Percentiles rank a stretch among this genome's conserved stretches.
Conservation (phyloP, 2,113 vertebrate genomes). For the Hystrix brachyura region DNA sequence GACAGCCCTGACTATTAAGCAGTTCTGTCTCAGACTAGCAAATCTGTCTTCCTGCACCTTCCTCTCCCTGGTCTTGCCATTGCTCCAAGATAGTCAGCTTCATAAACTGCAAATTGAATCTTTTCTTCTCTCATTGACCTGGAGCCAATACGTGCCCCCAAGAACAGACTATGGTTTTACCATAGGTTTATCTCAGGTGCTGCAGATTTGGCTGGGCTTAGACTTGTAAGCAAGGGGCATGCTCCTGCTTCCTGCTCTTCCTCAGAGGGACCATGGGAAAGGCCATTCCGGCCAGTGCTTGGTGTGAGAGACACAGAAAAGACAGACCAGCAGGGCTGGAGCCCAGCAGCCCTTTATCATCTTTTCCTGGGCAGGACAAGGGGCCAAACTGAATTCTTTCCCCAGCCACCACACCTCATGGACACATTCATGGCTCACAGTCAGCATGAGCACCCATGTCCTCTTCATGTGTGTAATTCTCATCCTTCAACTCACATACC, state of each 20-base stretch:
- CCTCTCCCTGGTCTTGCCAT: background rate
- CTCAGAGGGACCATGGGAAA: background rate
- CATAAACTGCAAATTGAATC: background rate
- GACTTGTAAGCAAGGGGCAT: background rate
- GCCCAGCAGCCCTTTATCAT: background rate
- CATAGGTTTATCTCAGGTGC: background rate
- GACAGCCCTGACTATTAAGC: background rate
- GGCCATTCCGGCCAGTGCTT: background rate
- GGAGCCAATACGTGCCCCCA: background rate
- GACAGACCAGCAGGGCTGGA: fast-evolving
- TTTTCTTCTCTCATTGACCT: background rate
- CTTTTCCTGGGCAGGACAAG: background rate
- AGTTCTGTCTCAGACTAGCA: background rate
- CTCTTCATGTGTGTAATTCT: background rate
- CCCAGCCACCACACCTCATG: fast-evolving
- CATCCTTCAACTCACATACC: too few species aligned
- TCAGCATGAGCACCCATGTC: background rate
- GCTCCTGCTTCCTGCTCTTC: too few species aligned
- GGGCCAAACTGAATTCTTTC: fast-evolving
- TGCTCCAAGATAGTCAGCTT: background rate
- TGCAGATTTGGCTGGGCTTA: fast-evolving
- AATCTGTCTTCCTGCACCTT: background rate
- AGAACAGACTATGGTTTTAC: background rate
- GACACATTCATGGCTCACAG: background rate
- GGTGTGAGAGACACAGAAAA: background rate